phyloP scores from a whole-genome alignment of 2,113 vertebrate genomes.

The Copsychus sechellarum region DNA sequence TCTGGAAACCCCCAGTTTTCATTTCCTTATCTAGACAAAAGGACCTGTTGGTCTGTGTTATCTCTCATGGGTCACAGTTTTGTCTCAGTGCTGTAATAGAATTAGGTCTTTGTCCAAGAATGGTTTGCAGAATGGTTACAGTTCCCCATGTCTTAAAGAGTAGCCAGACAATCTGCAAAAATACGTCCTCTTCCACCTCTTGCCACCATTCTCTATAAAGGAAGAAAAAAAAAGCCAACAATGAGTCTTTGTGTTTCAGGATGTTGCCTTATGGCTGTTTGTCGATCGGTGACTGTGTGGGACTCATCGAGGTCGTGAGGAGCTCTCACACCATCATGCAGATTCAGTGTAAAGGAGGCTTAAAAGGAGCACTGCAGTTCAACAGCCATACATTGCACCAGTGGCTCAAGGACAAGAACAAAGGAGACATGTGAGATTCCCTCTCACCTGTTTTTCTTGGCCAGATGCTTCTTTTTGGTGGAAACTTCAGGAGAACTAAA shows the following conservation, averaged over 20 bases:
- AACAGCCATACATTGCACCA: constrained; percentile 96
- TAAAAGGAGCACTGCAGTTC: constrained; percentile 96
- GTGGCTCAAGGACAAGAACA: constrained; percentile 99
- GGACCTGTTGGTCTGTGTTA: not conserved
- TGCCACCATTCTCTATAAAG: not conserved
- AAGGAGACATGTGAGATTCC: constrained; percentile 91
- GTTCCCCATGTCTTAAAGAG: not conserved
- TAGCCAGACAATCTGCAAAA: not conserved
- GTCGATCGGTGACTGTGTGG: constrained; percentile 95
- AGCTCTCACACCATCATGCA: constrained; percentile 99
- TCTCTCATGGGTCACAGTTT: not conserved
- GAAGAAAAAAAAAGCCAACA: rapidly evolving
- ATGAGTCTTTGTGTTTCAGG: constrained; percentile 69
- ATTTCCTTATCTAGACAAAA: not conserved
- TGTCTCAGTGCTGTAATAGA: not conserved
- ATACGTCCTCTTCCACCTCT: not conserved
- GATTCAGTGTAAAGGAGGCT: constrained; percentile 96
- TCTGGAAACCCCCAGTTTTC: not conserved
- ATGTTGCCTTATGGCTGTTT: constrained; percentile 98
- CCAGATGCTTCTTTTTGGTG: not conserved
- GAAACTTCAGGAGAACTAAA: not conserved
- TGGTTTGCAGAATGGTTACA: not conserved
- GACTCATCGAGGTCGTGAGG: constrained; percentile 96
- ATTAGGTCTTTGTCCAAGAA: not conserved
- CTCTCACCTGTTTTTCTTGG: not conserved